A percentile compares a stretch with the other conserved stretches of the same genome.
Evolutionary conservation across 1,140 invertebrate genomes (phyloP).

Genomic region (Oreohelix idahoensis): DNA sequence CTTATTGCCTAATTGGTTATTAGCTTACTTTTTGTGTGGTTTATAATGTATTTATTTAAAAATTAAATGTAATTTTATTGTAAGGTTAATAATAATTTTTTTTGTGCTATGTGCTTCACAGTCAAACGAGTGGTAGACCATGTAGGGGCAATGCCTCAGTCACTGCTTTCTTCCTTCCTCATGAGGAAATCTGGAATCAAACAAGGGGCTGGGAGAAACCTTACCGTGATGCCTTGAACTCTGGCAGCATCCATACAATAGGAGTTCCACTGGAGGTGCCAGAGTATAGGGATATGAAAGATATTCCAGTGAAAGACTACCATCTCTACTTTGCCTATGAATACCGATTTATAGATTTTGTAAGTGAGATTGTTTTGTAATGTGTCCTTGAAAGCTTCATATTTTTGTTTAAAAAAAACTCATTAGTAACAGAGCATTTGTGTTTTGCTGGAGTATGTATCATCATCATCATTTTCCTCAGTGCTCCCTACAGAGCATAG

Average conservation of each 20-base stretch:
- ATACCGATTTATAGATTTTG: conserved; percentile 52
- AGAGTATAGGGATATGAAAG: conserved; percentile 29
- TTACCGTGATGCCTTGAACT: conserved; percentile 10
- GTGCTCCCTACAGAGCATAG: no score
- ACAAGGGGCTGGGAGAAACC: conserved; percentile 45
- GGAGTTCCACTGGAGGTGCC: conserved; percentile 27
- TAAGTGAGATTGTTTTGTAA: conserved; percentile 40
- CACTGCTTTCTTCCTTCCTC: conserved; percentile 77
- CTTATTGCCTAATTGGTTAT: no score
- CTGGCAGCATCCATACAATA: background rate
- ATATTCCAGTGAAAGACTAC: conserved; percentile 44
- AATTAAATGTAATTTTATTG: no score
- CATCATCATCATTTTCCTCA: no score
- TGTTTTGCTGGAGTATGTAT: no score
- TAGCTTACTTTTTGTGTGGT: no score
- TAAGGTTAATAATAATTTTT: no score
- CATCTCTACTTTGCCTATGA: conserved; percentile 44
- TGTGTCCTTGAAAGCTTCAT: no score
- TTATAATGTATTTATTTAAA: no score
- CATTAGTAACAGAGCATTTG: no score
- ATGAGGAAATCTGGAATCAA: conserved; percentile 42
- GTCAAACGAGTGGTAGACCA: conserved; percentile 73
- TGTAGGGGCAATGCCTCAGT: conserved; percentile 86
- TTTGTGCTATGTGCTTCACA: conserved; percentile 42
- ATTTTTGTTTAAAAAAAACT: no score